Conservation (phyloP, 2,113 vertebrate species). For the Entelurus aequoreus region DNA sequence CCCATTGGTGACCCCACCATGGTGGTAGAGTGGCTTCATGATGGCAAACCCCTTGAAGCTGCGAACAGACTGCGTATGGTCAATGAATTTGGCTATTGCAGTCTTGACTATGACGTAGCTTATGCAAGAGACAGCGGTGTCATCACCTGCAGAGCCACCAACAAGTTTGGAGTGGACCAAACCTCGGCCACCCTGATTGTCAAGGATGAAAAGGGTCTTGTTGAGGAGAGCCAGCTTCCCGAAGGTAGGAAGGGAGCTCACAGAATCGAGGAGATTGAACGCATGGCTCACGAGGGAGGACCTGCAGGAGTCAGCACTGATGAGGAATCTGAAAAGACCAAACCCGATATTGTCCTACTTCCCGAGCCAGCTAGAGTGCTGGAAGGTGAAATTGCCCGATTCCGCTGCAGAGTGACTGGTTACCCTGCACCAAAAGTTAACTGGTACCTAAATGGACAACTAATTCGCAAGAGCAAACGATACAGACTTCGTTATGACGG, state of each 20-base stretch:
- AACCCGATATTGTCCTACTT: slow-evolving; percentile 90
- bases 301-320: slow-evolving; percentile 77
- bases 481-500: slow-evolving; percentile 92
- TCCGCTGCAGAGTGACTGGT: slow-evolving; percentile 92
- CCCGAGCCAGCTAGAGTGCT: slow-evolving; percentile 86
- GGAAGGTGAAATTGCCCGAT: slow-evolving; percentile 90
- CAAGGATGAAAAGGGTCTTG: slow-evolving; percentile 96
- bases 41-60: slow-evolving; percentile 89
- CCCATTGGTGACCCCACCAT: slow-evolving; percentile 96
- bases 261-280: slow-evolving; percentile 88
- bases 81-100: slow-evolving; percentile 97
- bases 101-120: slow-evolving; percentile 89
- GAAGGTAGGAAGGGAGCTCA: slow-evolving; percentile 85
- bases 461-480: slow-evolving; percentile 96
- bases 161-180: slow-evolving; percentile 92
- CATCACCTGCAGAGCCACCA: slow-evolving; percentile 91
- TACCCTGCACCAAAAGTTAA: slow-evolving; percentile 96
- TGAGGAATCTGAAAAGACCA: slow-evolving; percentile 84
- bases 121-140: slow-evolving; percentile 95
- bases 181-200: slow-evolving; percentile 95
- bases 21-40: slow-evolving; percentile 94
- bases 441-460: slow-evolving; percentile 97
- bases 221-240: slow-evolving; percentile 91
- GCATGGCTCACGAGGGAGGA: slow-evolving; percentile 85
- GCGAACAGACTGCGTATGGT: slow-evolving; percentile 95